These are phyloP conservation scores for Synchiropus splendidus DNA, from an alignment of 2,113 vertebrate species.

Conservation along the genomic window DNA sequence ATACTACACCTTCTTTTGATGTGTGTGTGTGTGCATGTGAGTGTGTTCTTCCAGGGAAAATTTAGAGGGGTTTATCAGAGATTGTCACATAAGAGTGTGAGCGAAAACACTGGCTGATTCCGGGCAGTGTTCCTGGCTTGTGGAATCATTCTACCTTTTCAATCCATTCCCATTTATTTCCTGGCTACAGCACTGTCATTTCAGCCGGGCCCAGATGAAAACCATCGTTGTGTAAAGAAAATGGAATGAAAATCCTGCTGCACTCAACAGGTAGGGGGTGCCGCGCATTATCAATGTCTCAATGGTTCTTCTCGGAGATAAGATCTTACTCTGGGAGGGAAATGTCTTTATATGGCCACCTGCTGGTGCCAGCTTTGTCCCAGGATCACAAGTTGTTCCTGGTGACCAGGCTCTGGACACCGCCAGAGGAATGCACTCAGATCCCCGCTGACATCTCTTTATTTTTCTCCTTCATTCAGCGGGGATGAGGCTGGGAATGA, in stretches of 20 bases:
- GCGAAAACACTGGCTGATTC: slow-evolving; percentile 30
- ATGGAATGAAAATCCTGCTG: slow-evolving; percentile 96
- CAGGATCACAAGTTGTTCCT: slow-evolving; percentile 93
- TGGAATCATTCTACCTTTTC: slow-evolving; percentile 91
- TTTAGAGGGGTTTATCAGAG: slow-evolving; percentile 8
- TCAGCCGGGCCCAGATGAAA: slow-evolving; percentile 86
- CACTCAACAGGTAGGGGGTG: slow-evolving; percentile 79
- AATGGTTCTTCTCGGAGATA: slow-evolving; percentile 88
- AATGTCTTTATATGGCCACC: slow-evolving; percentile 90
- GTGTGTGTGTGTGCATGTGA: slow-evolving; percentile 15
- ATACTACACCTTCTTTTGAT: slow-evolving; percentile 69
- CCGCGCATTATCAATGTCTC: slow-evolving; percentile 86
- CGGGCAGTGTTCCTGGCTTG: slow-evolving; percentile 79
- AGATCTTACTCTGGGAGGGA: slow-evolving; percentile 93
- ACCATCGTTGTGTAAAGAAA: slow-evolving; percentile 91
- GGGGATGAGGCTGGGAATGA: slow-evolving; percentile 39
- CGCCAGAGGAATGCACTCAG: slow-evolving; percentile 80
- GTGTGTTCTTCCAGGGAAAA: slow-evolving; percentile 1
- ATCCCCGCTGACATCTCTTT: slow-evolving; percentile 90
- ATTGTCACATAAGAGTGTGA: slow-evolving; percentile 27
- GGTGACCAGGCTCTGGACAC: slow-evolving; percentile 86
- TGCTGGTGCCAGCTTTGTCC: slow-evolving; percentile 86
- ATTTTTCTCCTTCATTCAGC: slow-evolving; percentile 86
- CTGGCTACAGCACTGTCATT: slow-evolving; percentile 81
- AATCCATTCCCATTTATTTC: slow-evolving; percentile 90